These are phyloP conservation scores for Dasyornis broadbenti DNA, from an alignment of 2,113 vertebrate genomes.

Conservation along the genomic window DNA sequence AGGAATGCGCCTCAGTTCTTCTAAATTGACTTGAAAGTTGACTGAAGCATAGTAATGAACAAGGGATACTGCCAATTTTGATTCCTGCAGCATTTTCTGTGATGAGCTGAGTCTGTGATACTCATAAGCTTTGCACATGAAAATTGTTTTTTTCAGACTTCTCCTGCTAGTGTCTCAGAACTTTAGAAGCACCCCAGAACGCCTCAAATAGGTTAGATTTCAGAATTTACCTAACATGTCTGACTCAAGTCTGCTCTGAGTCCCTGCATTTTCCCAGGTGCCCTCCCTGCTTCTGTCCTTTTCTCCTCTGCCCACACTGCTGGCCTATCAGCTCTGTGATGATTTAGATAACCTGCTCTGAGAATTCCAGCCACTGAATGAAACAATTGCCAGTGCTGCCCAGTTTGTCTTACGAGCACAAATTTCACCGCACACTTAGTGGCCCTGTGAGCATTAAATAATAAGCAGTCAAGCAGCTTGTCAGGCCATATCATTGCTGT, in stretches of 20 bases:
- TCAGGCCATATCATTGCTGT: background rate
- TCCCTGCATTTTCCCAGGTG: background rate
- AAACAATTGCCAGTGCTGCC: background rate
- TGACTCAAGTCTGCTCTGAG: background rate
- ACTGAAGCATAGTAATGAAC: background rate
- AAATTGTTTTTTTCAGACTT: background rate
- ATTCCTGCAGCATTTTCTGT: background rate
- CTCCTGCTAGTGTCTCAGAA: background rate
- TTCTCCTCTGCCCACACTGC: background rate
- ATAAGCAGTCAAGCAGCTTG: background rate
- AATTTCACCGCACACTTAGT: background rate
- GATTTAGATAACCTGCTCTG: background rate
- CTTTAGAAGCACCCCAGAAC: background rate
- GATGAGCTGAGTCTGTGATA: background rate
- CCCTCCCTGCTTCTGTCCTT: background rate
- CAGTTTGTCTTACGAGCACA: background rate
- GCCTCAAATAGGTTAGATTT: background rate
- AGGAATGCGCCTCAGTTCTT: background rate
- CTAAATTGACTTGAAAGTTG: background rate
- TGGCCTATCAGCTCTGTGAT: background rate
- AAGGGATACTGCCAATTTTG: background rate
- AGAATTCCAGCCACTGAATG: background rate
- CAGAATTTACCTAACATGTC: background rate
- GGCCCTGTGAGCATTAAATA: slow-evolving; percentile 10
- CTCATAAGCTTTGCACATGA: background rate